A percentile compares a stretch with the other conserved stretches of the same genome.
Conservation (phyloP, 2,888 invertebrate species). For the Caenorhabditis panamensis region DNA sequence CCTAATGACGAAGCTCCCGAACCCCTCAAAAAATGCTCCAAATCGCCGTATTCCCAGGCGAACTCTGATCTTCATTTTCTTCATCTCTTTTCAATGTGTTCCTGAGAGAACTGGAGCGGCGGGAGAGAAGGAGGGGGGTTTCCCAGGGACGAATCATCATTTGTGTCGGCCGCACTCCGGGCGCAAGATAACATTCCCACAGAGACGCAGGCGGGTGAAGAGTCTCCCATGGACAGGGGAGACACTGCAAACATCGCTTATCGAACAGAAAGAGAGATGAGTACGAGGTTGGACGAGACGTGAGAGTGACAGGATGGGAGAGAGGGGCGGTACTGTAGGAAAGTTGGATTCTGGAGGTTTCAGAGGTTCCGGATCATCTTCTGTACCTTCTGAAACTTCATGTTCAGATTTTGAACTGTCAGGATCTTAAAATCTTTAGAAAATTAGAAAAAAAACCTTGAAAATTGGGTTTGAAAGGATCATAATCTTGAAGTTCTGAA, state of each 20-base stretch:
- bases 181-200: slow-evolving; percentile 29
- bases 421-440: too few relatives aligned
- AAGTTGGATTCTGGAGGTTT: not conserved
- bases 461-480: too few relatives aligned
- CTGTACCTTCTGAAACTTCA: too few relatives aligned
- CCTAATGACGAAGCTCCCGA: too few relatives aligned
- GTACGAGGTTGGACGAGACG: too few relatives aligned
- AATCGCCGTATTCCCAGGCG: not conserved
- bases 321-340: too few relatives aligned
- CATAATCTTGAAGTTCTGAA: too few relatives aligned
- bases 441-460: too few relatives aligned
- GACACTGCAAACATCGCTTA: not conserved
- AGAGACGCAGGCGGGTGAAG: slow-evolving; percentile 42
- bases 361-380: too few relatives aligned
- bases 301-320: slow-evolving; percentile 19
- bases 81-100: slow-evolving; percentile 4
- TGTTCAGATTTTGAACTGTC: too few relatives aligned
- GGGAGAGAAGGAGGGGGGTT: slow-evolving; percentile 31
- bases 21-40: not conserved
- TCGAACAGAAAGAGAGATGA: too few relatives aligned
- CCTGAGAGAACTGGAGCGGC: not conserved
- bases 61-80: not conserved
- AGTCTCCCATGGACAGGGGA: not conserved
- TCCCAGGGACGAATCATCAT: slow-evolving; percentile 52
- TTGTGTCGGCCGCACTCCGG: slow-evolving; percentile 5